These are phyloP conservation scores for Pipistrellus pipistrellus DNA, from an alignment of 2,797 vertebrate genomes.

Conservation along the genomic window DNA sequence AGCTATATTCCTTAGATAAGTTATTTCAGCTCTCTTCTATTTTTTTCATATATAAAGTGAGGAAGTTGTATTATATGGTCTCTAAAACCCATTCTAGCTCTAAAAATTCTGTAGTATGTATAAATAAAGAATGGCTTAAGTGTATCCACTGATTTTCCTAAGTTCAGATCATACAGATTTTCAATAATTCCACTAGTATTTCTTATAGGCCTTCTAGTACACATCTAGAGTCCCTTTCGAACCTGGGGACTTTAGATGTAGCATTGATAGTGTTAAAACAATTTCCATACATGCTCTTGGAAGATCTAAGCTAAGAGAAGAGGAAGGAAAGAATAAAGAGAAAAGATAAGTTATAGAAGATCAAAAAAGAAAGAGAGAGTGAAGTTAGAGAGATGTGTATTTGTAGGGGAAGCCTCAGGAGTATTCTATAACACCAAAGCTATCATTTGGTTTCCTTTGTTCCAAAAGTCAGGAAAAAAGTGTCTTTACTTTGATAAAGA, in stretches of 20 bases:
- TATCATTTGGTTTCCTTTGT: not conserved
- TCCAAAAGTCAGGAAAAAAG: slow-evolving; percentile 40
- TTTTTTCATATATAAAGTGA: slow-evolving; percentile 43
- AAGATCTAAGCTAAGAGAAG: not conserved
- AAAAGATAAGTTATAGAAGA: not conserved
- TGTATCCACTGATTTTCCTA: slow-evolving; percentile 36
- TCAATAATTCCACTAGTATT: slow-evolving; percentile 33
- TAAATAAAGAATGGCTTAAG: slow-evolving; percentile 42
- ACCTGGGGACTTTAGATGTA: not conserved
- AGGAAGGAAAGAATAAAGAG: slow-evolving; percentile 16
- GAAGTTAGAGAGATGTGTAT: not conserved
- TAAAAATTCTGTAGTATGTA: not conserved
- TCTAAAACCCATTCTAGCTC: slow-evolving; percentile 15
- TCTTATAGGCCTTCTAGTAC: not conserved
- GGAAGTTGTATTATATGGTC: not conserved
- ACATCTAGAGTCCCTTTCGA: not conserved
- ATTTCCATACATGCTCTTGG: not conserved
- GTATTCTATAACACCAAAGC: slow-evolving; percentile 18
- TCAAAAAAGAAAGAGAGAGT: slow-evolving; percentile 15
- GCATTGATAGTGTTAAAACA: not conserved
- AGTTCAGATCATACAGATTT: slow-evolving; percentile 42
- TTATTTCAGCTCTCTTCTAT: slow-evolving; percentile 30
- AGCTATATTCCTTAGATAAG: not conserved
- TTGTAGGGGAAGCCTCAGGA: not conserved
- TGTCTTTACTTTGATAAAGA: slow-evolving; percentile 54